These are phyloP conservation scores for Lasioglossum figueresi DNA, from an alignment of 2,888 invertebrate species.

Conservation along the genomic window DNA sequence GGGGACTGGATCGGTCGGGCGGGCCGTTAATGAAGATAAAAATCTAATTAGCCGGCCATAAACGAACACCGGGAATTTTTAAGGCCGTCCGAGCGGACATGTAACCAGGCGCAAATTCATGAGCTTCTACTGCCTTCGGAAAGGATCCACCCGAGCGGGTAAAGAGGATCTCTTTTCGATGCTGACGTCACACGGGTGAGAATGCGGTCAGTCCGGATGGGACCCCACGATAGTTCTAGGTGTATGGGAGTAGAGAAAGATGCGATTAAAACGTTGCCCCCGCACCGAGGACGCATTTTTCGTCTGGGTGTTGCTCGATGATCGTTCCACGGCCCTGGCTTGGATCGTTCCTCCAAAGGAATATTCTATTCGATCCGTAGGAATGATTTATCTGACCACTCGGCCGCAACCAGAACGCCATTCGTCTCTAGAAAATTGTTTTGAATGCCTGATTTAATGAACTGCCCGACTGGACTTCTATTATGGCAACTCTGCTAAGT, in stretches of 20 bases:
- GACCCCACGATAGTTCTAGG: conserved; percentile 67
- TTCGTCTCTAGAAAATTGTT: conserved; percentile 16
- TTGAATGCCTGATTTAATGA: conserved; percentile 13
- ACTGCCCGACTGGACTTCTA: conserved; percentile 1
- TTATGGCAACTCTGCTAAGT: conserved; percentile 4
- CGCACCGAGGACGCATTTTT: conserved; percentile 40
- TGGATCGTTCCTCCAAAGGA: neutral
- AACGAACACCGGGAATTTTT: conserved; percentile 76
- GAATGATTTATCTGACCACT: conserved; percentile 4
- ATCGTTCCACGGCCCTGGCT: neutral
- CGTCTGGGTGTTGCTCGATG: conserved; percentile 12
- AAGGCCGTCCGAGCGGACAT: conserved; percentile 60
- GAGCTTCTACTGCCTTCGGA: conserved; percentile 57
- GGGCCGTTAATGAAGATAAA: conserved; percentile 75
- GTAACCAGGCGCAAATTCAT: conserved; percentile 73
- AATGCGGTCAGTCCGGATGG: conserved; percentile 75
- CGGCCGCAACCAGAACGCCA: conserved; percentile 2
- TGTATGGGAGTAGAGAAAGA: conserved; percentile 58
- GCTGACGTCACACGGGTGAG: conserved; percentile 73
- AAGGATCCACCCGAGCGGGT: conserved; percentile 42
- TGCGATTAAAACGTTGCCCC: conserved; percentile 66
- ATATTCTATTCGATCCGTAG: conserved; percentile 5
- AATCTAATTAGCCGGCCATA: conserved; percentile 78
- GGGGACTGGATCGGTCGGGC: conserved; percentile 54
- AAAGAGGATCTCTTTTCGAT: conserved; percentile 68